Evolutionary conservation across 30 jellyfish, hydroid and myxozoan species (phyloP).

Genomic region (Nemopilema nomurai): DNA sequence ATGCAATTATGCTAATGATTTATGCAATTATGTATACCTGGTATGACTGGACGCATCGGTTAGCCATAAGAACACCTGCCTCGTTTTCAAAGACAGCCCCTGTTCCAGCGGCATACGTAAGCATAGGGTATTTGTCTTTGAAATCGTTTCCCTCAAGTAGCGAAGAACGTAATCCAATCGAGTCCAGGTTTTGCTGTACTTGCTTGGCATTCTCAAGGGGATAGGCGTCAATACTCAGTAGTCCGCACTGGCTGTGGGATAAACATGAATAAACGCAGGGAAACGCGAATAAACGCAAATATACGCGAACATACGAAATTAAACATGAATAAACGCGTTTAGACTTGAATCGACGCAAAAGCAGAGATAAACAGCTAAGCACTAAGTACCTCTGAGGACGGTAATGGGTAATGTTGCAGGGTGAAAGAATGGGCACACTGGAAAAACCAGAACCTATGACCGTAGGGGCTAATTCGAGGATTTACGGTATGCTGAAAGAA

Average conservation of each 20-base stretch:
- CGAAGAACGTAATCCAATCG: constrained; percentile 27
- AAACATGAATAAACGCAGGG: not conserved
- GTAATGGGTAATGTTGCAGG: too few relatives aligned
- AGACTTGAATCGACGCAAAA: too few relatives aligned
- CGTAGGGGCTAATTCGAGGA: too few relatives aligned
- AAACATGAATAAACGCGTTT: too few relatives aligned
- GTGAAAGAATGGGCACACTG: too few relatives aligned
- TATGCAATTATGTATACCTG: constrained; percentile 30
- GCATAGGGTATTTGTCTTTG: constrained; percentile 63
- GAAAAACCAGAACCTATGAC: too few relatives aligned
- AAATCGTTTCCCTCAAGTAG: constrained; percentile 33
- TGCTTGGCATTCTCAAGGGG: constrained; percentile 43
- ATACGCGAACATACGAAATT: too few relatives aligned
- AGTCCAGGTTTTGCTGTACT: constrained; percentile 31
- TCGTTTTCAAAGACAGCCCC: constrained; percentile 78
- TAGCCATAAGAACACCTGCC: constrained; percentile 84
- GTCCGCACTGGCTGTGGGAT: constrained; percentile 67
- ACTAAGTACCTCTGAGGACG: too few relatives aligned
- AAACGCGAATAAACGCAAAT: too few relatives aligned
- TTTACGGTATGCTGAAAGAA: too few relatives aligned
- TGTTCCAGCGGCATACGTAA: constrained; percentile 36
- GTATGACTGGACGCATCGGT: constrained; percentile 62
- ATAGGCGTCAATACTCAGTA: constrained; percentile 60
- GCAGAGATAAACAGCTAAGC: too few relatives aligned
- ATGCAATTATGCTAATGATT: not conserved